Evolutionary conservation across 30 jellyfish, hydroid and myxozoan genomes (phyloP), one percentile per base, ranked within the genome.

Genomic region (Clytia hemisphaerica): DNA sequence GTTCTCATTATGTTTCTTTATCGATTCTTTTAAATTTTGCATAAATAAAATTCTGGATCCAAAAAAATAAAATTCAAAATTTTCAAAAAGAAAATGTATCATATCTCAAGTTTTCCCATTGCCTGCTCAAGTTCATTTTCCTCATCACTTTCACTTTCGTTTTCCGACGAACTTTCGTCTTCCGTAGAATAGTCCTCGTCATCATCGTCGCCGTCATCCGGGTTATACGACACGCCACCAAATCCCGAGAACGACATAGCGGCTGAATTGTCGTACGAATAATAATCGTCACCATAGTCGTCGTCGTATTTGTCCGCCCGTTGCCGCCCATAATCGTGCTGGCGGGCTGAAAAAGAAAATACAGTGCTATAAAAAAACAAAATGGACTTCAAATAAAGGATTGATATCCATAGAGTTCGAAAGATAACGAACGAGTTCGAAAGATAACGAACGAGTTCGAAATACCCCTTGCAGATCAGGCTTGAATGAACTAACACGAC

Each of bases 291-390:
- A 1, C 59, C 90, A 2, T 82, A 76, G 4, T 44, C 75, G 25
- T 72, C 90, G 40, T 82, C 86, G 38, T 68, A 78, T 6, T 79
- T 78, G 29, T 45, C 71, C 4, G 27, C 68, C 67, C n/a, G 49
- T 25, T 59, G 86, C 49, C 65, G 83, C 31, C 91, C 91, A 77
- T 72, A 77, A 21, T 77, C 68, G 25, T 45, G 61, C 61, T 67
- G 37, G 15, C 78, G 78, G 3, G 78, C 78, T 65, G 2, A 62
- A 38, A 27, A 19, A 27, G 18, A 24, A 24, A 42, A 42, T n/a
- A n/a, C n/a, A n/a, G n/a, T n/a, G n/a, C n/a, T n/a, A n/a, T n/a
- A n/a, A n/a, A n/a, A n/a, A 21, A 7, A 57, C 14, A 51, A 51
- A 51, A 50, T 21, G 15, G 28, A 14, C 30, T 24, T 14, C 16